Evolutionary conservation across 1,140 invertebrate species (phyloP).

Genomic region (Bilobella aurantiaca): DNA sequence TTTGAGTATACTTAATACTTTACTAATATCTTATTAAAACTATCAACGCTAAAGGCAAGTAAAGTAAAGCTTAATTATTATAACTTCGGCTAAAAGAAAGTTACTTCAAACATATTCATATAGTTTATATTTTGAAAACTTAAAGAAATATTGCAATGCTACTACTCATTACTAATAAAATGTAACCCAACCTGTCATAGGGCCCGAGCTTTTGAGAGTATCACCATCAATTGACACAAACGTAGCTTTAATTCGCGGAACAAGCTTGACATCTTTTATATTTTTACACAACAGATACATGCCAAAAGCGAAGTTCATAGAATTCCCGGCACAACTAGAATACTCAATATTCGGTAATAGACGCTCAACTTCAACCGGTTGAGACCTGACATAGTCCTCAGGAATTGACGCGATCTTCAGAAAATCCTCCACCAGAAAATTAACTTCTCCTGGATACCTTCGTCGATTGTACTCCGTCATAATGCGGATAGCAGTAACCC

Average conservation of each 20-base stretch:
- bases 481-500: background rate
- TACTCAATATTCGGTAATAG: background rate
- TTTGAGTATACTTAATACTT: no score
- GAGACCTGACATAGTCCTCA: background rate
- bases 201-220: background rate
- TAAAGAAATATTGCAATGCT: no score
- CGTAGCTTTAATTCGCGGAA: background rate
- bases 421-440: background rate
- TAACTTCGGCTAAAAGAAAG: no score
- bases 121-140: no score
- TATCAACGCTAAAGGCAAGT: no score
- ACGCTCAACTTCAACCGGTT: background rate
- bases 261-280: background rate
- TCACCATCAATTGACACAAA: background rate
- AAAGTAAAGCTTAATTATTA: no score
- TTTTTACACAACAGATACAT: background rate
- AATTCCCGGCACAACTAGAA: background rate
- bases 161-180: no score
- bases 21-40: no score
- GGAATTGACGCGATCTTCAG: background rate
- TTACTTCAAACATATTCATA: no score
- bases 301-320: background rate
- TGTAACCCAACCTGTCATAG: background rate
- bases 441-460: background rate
- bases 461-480: background rate